Evolutionary conservation across 2,888 invertebrate genomes (phyloP).

Genomic region (Euplagia quadripunctaria): DNA sequence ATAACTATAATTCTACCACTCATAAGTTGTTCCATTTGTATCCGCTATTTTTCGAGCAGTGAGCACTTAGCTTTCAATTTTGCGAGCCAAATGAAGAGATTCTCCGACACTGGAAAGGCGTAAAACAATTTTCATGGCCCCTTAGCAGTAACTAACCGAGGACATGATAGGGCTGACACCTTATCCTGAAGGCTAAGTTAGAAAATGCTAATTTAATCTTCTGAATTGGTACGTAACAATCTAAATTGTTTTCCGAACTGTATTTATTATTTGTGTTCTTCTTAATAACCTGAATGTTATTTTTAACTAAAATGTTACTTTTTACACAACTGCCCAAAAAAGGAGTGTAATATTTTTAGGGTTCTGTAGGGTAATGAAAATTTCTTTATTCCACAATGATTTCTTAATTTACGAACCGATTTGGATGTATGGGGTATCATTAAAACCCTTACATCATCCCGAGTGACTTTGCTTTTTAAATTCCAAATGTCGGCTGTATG

Average conservation of each 20-base stretch:
- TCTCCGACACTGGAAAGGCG: conserved; percentile 82
- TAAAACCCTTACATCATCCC: too few species aligned
- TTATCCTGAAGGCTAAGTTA: not conserved
- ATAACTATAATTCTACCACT: not conserved
- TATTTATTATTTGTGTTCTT: too few species aligned
- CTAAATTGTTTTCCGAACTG: not conserved
- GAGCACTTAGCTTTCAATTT: conserved; percentile 69
- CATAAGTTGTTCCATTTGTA: not conserved
- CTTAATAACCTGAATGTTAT: too few species aligned
- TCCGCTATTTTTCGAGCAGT: not conserved
- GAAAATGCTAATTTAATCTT: not conserved
- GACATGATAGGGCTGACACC: conserved; percentile 64
- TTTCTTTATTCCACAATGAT: too few species aligned
- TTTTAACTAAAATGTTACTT: too few species aligned
- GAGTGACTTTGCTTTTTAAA: too few species aligned
- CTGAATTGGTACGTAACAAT: not conserved
- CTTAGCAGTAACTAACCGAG: conserved; percentile 75
- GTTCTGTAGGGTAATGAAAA: too few species aligned
- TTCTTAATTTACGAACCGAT: too few species aligned
- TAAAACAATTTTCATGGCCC: conserved; percentile 84
- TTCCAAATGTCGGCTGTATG: too few species aligned
- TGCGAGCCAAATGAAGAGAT: conserved; percentile 77
- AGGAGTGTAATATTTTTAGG: too few species aligned
- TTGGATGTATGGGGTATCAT: too few species aligned
- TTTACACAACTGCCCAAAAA: too few species aligned